Base-by-base conservation (phyloP, 2,888 invertebrate species). In the Synanthedon andrenaeformis region DNA sequence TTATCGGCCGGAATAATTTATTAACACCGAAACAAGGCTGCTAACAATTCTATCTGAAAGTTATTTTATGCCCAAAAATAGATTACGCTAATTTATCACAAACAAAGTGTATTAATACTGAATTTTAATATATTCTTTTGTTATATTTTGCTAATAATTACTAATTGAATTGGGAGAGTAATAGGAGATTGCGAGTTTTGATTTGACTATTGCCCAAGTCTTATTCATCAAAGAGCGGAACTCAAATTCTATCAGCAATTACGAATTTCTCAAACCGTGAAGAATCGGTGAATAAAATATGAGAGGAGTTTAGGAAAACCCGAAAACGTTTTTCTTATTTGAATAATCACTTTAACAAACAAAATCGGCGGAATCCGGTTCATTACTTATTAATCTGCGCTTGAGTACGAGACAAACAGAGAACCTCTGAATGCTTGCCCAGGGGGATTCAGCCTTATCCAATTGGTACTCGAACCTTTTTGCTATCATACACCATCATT, bases 341-440 rank as follows among this genome's bases (percentile, higher is more conserved):
- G 82, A 86, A 87, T 86, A 87, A 86, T 85, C 82, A 85, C 81
- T 84, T 85, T 83, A 82, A 81, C 83, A 85, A 84, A 86, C 82
- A 84, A 82, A 84, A 84, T 82, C 76, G 65, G 68, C 69, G 72
- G 78, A 80, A 79, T 77, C 76, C 74, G 69, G 74, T 80, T 85
- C 85, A 85, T 87, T 86, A 84, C 73, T 84, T 86, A 86, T 84
- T 86, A 84, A 85, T 79, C 79, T 79, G 77, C 68, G 69, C 71
- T 76, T 72, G 73, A 72, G 70, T 73, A 65, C 65, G 72, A 72
- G 75, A 79, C 75, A 76, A 72, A 72, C 67, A 67, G 63, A 60
- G 63, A 67, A 51, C 51, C 28, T 35, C 41, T 14, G n/a, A n/a
- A 41, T 35, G 51, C 10, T 14, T n/a, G 41, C 51, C 51, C 51